Evolutionary conservation across 2,888 invertebrate species (phyloP), one percentile per base, ranked within the genome.

Genomic region (Gandaritis pyraliata): DNA sequence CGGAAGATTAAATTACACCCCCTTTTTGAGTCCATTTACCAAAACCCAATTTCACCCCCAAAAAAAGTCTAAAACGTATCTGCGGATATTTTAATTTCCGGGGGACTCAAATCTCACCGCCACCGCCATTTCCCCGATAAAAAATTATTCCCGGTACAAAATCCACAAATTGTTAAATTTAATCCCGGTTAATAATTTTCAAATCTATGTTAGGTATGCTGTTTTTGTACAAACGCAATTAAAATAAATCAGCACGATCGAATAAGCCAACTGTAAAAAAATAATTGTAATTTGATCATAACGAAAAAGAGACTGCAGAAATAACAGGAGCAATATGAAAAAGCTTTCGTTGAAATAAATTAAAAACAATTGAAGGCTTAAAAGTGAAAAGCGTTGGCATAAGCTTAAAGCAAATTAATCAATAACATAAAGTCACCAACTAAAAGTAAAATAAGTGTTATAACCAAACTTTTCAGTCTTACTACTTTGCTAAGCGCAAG

Each of bases 31-130:
- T 23, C 18, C 10, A 8, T 11, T 16, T 16, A 18, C 38, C 39
- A n/a, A 49, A 29, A 39, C 45, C 33, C 38, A 48, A 56, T 56
- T 65, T 65, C 57, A 49, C 64, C 59, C 65, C 15, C 2, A 72
- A 66, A 72, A 70, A 66, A 71, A 59, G 65, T 64, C 65, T 15
- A 72, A 74, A 68, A 70, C 56, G 68, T 67, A 61, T 63, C 61
- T 38, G 69, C 70, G 71, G 72, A 74, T 74, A 78, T 73, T 76
- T 75, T 81, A 80, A 80, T 80, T 81, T 80, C 81, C 81, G 76
- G 74, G 45, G 70, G 68, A 68, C 69, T 72, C 71, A 71, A 78
- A 72, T 72, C 70, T 69, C 62, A 70, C 68, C 68, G 68, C 70
- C 65, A 68, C 70, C 65, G 68, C 70, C 74, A 70, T 78, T 75